Percentiles rank a stretch among this genome's conserved stretches.
phyloP scores from a whole-genome alignment of 2,888 invertebrate species.

The Candidula unifasciata region DNA sequence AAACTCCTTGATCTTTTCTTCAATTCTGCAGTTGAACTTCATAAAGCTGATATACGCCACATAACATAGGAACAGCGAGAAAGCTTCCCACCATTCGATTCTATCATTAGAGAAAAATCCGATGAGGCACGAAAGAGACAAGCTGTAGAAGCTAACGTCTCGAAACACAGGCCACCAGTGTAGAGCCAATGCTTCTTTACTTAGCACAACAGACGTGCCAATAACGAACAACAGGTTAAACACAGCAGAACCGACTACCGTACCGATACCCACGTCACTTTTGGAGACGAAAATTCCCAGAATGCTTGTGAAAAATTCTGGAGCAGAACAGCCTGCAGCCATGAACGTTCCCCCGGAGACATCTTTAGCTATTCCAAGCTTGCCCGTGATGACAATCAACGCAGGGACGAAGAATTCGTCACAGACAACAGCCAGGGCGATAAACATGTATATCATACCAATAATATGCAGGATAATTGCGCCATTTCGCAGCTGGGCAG shows the following conservation, averaged over 20 bases:
- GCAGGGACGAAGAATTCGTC: constrained; percentile 99
- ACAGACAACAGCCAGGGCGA: constrained; percentile 98
- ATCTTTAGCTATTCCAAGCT: constrained; percentile 95
- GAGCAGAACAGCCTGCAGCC: constrained; percentile 99
- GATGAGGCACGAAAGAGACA: constrained; percentile 93
- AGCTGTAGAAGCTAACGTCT: constrained; percentile 96
- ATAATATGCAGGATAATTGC: constrained; percentile 92
- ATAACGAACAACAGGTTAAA: constrained; percentile 99
- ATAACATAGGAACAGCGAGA: constrained; percentile 92
- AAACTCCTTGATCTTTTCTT: constrained; percentile 86
- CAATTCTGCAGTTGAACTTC: constrained; percentile 82
- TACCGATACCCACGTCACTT: constrained; percentile 96
- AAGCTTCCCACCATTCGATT: constrained; percentile 93
- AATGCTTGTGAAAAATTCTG: constrained; percentile 96
- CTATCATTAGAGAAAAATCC: constrained; percentile 94
- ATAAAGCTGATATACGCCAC: constrained; percentile 95
- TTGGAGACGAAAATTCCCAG: constrained; percentile 99
- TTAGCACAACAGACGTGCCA: constrained; percentile 98
- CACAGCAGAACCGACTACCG: constrained; percentile 98
- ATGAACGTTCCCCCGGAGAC: constrained; percentile 99
- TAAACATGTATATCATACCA: constrained; percentile 99
- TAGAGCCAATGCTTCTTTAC: constrained; percentile 90
- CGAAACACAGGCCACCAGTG: constrained; percentile 99
- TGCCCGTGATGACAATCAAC: constrained; percentile 95
- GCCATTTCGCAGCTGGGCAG: constrained; percentile 90